These are phyloP conservation scores for Nomada flava DNA, from an alignment of 2,888 invertebrate genomes.

Conservation along the genomic window DNA sequence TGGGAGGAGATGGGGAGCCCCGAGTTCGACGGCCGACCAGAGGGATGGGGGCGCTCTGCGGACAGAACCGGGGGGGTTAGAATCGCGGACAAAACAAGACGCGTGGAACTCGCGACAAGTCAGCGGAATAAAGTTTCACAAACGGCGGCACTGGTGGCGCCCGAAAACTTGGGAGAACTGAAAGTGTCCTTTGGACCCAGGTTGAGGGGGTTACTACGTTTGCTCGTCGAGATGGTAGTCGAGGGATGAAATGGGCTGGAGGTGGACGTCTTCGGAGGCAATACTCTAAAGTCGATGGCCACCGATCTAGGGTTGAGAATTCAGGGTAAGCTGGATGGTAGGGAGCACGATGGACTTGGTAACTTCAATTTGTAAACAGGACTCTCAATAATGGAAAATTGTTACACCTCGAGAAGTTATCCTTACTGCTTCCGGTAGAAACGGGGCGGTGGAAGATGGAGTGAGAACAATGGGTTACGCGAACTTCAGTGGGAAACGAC, in stretches of 20 bases:
- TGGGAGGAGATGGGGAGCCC: slow-evolving; percentile 42
- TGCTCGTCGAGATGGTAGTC: background rate
- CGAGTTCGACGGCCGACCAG: slow-evolving; percentile 71
- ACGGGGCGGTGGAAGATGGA: slow-evolving; percentile 40
- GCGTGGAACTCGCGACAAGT: slow-evolving; percentile 71
- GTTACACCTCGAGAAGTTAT: slow-evolving; percentile 75
- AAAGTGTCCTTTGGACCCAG: slow-evolving; percentile 67
- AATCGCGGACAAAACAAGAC: slow-evolving; percentile 76
- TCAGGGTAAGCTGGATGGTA: background rate
- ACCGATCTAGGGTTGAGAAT: slow-evolving; percentile 19
- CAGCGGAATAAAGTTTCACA: slow-evolving; percentile 80
- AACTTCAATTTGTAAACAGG: slow-evolving; percentile 82
- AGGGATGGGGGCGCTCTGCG: slow-evolving; percentile 9
- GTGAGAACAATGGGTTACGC: slow-evolving; percentile 36
- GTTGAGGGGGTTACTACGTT: slow-evolving; percentile 41
- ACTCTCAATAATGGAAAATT: slow-evolving; percentile 81
- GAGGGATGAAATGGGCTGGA: slow-evolving; percentile 7
- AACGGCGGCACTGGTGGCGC: slow-evolving; percentile 66
- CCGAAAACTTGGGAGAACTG: slow-evolving; percentile 79
- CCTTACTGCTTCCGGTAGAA: slow-evolving; percentile 43
- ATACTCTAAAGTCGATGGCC: slow-evolving; percentile 73
- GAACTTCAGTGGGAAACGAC: slow-evolving; percentile 53
- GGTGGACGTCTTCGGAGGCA: slow-evolving; percentile 52
- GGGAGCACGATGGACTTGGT: slow-evolving; percentile 67
- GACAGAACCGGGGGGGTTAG: slow-evolving; percentile 20